Percentiles rank a stretch among this genome's conserved stretches.
phyloP scores from a whole-genome alignment of 2,797 vertebrate species.

The Sarcoramphus papa region DNA sequence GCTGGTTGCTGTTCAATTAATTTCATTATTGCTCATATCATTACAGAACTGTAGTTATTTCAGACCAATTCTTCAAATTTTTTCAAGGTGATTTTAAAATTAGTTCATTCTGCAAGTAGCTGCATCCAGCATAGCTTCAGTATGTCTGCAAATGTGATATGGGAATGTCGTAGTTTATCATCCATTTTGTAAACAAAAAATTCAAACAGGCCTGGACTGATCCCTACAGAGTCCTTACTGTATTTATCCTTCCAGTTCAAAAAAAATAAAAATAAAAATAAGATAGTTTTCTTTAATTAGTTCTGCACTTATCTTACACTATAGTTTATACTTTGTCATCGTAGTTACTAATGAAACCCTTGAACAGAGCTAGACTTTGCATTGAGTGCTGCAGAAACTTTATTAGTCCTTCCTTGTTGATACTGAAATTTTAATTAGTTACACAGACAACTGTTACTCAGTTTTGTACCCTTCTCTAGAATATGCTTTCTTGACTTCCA shows the following conservation, averaged over 20 bases:
- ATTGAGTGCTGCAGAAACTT: background rate
- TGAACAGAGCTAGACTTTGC: background rate
- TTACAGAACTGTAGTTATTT: background rate
- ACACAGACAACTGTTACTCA: background rate
- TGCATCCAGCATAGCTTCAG: background rate
- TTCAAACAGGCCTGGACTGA: background rate
- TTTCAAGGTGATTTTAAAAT: background rate
- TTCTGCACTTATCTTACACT: background rate
- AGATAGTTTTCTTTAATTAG: background rate
- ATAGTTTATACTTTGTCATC: background rate
- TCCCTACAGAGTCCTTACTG: background rate
- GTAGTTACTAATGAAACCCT: background rate
- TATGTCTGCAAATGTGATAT: background rate
- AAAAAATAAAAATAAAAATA: background rate
- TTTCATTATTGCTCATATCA: background rate
- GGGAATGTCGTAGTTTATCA: accelerated
- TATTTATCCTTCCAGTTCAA: background rate
- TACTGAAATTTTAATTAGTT: background rate
- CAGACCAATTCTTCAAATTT: background rate
- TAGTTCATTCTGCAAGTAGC: background rate
- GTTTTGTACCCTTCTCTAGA: background rate
- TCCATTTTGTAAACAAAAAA: background rate
- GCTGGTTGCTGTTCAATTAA: background rate
- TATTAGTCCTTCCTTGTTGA: background rate
- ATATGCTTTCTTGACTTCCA: background rate